Percentiles rank a stretch among this genome's conserved stretches.
phyloP scores from a whole-genome alignment of 2,797 vertebrate species.

The Malacoctenus gilli region DNA sequence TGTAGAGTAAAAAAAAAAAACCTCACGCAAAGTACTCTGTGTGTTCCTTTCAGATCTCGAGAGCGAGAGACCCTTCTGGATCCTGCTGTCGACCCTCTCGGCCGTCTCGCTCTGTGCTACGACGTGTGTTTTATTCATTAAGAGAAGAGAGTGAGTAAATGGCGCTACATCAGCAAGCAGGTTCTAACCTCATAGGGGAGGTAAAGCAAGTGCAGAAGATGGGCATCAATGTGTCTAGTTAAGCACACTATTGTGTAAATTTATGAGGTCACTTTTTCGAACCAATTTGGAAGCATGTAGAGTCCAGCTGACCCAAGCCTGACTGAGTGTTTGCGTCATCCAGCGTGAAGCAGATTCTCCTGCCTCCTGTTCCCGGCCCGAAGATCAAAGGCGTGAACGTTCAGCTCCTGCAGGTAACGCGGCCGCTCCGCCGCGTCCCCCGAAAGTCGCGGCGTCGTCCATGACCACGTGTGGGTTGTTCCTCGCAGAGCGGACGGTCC shows the following conservation, averaged over 20 bases:
- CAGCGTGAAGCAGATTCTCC: conserved; percentile 85
- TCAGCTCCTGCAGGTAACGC: conserved; percentile 86
- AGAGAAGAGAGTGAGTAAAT: conserved; percentile 79
- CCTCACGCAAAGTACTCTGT: not conserved
- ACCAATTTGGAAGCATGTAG: too few species aligned
- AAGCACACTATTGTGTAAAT: too few species aligned
- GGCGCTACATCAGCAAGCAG: conserved; percentile 1
- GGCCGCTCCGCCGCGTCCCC: not conserved
- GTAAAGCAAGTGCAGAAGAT: too few species aligned
- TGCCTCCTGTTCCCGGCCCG: conserved; percentile 91
- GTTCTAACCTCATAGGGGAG: too few species aligned
- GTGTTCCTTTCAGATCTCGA: conserved; percentile 70
- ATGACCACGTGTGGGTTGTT: conserved; percentile 12
- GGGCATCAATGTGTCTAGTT: too few species aligned
- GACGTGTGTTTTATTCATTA: conserved; percentile 80
- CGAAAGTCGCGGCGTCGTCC: not conserved
- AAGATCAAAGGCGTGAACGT: conserved; percentile 92
- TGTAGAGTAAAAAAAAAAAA: not conserved
- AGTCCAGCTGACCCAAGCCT: not conserved
- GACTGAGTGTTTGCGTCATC: conserved; percentile 10
- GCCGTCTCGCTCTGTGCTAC: conserved; percentile 77
- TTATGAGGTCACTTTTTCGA: too few species aligned
- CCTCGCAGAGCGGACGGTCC: conserved; percentile 81
- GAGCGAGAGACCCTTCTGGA: conserved; percentile 80
- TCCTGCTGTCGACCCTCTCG: conserved; percentile 77